Conservation (phyloP, 2,888 invertebrate genomes). For the Chydorus sphaericus region DNA sequence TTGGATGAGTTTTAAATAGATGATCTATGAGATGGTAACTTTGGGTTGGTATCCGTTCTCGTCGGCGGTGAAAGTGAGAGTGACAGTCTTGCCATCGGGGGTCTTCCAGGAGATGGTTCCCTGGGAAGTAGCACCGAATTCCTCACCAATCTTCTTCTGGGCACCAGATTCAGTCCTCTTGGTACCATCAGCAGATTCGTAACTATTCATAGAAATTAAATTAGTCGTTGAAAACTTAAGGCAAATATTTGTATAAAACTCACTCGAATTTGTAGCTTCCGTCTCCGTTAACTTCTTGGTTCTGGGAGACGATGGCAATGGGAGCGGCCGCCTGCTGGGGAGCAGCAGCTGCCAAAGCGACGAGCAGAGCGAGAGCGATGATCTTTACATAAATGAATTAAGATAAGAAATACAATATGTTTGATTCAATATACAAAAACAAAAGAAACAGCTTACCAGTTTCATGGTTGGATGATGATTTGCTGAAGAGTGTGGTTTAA, state of each 20-base stretch:
- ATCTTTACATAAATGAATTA: not conserved
- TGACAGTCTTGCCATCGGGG: slow-evolving; percentile 16
- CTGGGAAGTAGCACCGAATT: slow-evolving; percentile 7
- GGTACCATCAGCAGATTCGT: slow-evolving; percentile 14
- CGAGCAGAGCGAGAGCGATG: not conserved
- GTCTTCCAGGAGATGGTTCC: slow-evolving; percentile 14
- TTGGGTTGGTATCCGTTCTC: slow-evolving; percentile 13
- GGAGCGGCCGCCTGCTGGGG: not conserved
- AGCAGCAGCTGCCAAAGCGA: slow-evolving; percentile 10
- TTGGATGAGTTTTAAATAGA: too few relatives aligned
- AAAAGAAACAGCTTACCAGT: slow-evolving; percentile 6
- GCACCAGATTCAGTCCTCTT: slow-evolving; percentile 8
- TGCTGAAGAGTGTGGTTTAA: too few relatives aligned
- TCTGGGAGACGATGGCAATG: slow-evolving; percentile 6
- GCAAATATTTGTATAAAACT: not conserved
- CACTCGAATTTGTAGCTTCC: slow-evolving; percentile 14
- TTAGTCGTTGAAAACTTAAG: too few relatives aligned
- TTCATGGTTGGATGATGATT: slow-evolving; percentile 10
- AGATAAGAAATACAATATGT: not conserved
- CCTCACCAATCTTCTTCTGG: slow-evolving; percentile 13
- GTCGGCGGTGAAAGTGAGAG: slow-evolving; percentile 13
- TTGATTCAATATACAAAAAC: not conserved
- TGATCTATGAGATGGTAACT: too few relatives aligned
- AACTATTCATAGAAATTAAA: too few relatives aligned
- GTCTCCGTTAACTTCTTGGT: slow-evolving; percentile 14